These are phyloP conservation scores for Pherbina coryleti DNA, from an alignment of 2,888 invertebrate species.

Conservation along the genomic window DNA sequence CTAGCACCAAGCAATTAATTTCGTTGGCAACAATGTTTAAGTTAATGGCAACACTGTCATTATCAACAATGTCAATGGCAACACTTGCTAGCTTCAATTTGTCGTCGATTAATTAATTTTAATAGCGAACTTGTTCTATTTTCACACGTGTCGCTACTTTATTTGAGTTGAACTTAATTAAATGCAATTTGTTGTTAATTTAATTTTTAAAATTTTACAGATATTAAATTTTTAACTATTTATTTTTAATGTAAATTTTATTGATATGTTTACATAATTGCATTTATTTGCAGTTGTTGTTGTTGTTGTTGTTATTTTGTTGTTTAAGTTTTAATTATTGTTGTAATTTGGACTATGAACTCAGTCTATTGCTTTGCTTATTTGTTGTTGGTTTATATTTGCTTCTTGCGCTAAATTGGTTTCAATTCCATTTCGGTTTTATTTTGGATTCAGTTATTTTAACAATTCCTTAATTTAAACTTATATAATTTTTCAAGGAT, in stretches of 20 bases:
- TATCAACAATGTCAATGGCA: no score
- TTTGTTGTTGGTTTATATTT: constrained; percentile 18
- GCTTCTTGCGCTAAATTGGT: neutral
- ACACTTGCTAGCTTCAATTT: no score
- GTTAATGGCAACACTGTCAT: no score
- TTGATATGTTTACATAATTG: constrained; percentile 39
- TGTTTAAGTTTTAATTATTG: constrained; percentile 16
- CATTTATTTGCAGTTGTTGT: constrained; percentile 31
- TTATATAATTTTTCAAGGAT: neutral
- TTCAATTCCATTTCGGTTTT: constrained; percentile 21
- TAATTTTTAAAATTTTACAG: neutral
- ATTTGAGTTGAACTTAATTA: constrained; percentile 3
- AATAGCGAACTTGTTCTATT: neutral
- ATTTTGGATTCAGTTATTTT: neutral
- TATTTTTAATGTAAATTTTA: constrained; percentile 22
- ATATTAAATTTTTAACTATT: neutral
- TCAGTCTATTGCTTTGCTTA: constrained; percentile 38
- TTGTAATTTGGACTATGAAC: constrained; percentile 35
- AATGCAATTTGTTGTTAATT: neutral
- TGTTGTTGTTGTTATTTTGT: neutral
- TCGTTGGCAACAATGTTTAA: no score
- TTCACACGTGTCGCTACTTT: neutral
- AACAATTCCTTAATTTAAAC: neutral
- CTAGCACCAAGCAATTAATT: no score
- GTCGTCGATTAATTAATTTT: no score